These are phyloP conservation scores for Saccopteryx bilineata DNA, from an alignment of 2,113 vertebrate genomes.

Conservation along the genomic window DNA sequence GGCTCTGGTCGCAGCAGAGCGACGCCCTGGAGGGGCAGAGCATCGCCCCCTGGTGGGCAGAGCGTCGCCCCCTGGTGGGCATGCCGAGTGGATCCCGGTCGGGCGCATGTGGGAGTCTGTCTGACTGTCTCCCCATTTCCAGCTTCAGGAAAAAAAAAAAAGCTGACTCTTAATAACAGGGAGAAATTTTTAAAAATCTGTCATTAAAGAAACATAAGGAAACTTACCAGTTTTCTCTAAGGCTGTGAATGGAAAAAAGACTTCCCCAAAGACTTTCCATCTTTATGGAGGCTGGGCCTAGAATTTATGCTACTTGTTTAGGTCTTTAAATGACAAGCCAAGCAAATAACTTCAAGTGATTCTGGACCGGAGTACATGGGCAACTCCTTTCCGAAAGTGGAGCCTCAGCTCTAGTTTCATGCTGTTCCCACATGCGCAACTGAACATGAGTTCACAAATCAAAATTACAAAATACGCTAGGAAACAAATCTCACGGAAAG, in stretches of 20 bases:
- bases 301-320: constrained; percentile 12
- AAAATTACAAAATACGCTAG: neutral
- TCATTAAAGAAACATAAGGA: neutral
- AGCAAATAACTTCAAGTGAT: neutral
- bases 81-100: too few relatives aligned
- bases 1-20: too few relatives aligned
- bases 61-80: too few relatives aligned
- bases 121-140: too few relatives aligned
- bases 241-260: neutral
- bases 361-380: neutral
- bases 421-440: neutral
- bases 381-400: neutral
- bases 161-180: neutral
- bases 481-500: neutral
- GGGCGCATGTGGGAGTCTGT: too few relatives aligned
- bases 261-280: neutral
- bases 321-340: neutral
- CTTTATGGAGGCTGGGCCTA: neutral
- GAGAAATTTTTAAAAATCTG: neutral
- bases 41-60: too few relatives aligned
- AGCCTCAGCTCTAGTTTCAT: neutral
- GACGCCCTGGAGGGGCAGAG: too few relatives aligned
- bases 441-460: neutral
- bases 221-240: neutral
- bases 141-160: neutral